Evolutionary conservation across 2,113 vertebrate species (phyloP), one percentile per base, ranked within the genome.

Genomic region (Argyrosomus japonicus): DNA sequence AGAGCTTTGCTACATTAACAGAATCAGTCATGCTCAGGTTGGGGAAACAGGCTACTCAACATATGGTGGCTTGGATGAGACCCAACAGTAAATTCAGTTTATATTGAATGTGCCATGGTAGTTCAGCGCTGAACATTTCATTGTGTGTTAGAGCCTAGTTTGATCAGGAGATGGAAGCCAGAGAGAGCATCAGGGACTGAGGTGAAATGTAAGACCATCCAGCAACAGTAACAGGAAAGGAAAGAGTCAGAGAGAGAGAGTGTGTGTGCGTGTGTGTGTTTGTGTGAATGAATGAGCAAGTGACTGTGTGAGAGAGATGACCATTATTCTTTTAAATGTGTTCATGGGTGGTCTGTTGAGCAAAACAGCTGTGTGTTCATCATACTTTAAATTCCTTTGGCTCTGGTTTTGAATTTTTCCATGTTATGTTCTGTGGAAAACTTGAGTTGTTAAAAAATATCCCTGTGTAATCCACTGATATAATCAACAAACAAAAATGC

Each of bases 21-120:
- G 83, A 92, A 92, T 94, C 93, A 70, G 93, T 94, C 93, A 92
- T 67, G 90, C 88, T 92, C 65, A 15, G 80, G 40, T 70, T 79
- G 71, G 63, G 78, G 77, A 86, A 90, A 68, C 60, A 54, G 63
- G 71, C 85, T 87, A 56, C 68, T 87, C 85, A 6, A 86, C 93
- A 94, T 93, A 87, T 93, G 93, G 88, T 73, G 81, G 88, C 87
- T 91, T 94, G 93, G 93, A 89, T 29, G 0, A 32, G 71, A 82
- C 77, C 91, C 93, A 94, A 75, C 51, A 61, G 71, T 91, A 89
- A 93, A 94, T 93, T 94, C 86, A 72, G 93, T 93, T 93, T 91
- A 88, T 88, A 93, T 85, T 91, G 88, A 92, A 94, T 81, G 87
- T 85, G 91, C 89, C 85, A 88, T 79, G 87, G 90, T 89, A 93